Evolutionary conservation across 2,113 vertebrate genomes (phyloP), one percentile per base, ranked within the genome.

Genomic region (Haplotaxodon microlepis): DNA sequence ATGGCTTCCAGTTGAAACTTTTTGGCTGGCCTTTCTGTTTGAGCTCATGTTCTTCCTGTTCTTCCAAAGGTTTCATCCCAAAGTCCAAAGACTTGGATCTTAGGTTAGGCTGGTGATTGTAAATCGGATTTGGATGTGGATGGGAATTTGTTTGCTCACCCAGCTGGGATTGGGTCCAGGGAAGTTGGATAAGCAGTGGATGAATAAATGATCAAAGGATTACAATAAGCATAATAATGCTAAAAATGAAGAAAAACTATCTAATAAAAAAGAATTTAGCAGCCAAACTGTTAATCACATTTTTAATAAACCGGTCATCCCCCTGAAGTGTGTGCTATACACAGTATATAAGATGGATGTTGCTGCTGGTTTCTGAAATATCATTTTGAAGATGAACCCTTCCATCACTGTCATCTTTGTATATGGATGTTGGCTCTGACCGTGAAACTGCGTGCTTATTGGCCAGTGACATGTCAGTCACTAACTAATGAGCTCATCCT

Each of bases 171-270:
- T 14, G 63, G 36, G n/a, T 71, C 0, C 63, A 71, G 12, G 36
- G 1, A 71, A 42, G 36, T 14, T 42, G 1, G 12, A 40, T 42
- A 42, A 71, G 63, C n/a, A 36, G 12, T 71, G 11, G 63, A 40
- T 71, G 12, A 40, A 71, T 42, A 40, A 71, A 71, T 13, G 3
- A 40, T 71, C 4, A 40, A 59, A 29, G 8, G 56, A 29, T 59
- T 29, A 59, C 24, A 59, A 56, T 56, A 56, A 29, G 24, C 13
- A 59, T 2, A 69, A 69, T 40, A 3, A 69, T 40, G 63, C 36
- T 69, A 40, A 66, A n/a, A 66, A 36, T 13, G 1, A 2, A 36
- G 10, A 1, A 66, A 66, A 66, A 8, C 6, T 0, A 36, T 66
- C 0, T n/a, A 69, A 24, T 38, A 71, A 71, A 24, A 42, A 24